Evolutionary conservation across 2,113 vertebrate species (phyloP).

Genomic region (Gallinago jamesoni): DNA sequence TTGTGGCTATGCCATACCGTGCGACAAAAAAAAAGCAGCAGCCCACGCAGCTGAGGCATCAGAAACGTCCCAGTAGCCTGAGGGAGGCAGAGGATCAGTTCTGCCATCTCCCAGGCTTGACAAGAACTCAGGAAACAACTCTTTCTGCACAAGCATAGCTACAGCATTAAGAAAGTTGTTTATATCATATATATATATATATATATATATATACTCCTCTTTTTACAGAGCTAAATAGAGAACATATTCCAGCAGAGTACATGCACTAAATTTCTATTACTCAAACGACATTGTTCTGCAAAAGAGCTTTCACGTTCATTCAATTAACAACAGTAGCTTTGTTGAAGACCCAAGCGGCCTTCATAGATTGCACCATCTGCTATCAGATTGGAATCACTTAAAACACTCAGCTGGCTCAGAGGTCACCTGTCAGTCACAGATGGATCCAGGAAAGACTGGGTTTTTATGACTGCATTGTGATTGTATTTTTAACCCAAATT

Average conservation of each 20-base stretch:
- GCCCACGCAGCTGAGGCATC: not conserved
- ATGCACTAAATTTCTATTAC: not conserved
- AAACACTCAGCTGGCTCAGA: not conserved
- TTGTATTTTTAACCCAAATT: not conserved
- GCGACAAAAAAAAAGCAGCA: not conserved
- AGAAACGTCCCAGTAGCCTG: fast-evolving
- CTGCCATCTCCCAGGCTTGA: not conserved
- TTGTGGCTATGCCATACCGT: not conserved
- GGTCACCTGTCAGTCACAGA: not conserved
- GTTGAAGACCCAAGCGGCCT: not conserved
- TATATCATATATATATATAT: fast-evolving
- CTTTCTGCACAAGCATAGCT: not conserved
- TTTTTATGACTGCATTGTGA: not conserved
- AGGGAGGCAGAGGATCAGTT: not conserved
- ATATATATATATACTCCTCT: not conserved
- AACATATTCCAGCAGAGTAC: not conserved
- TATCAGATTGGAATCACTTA: not conserved
- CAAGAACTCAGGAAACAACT: fast-evolving
- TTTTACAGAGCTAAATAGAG: not conserved
- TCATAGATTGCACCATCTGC: not conserved
- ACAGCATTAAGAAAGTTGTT: not conserved
- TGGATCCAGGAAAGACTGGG: not conserved
- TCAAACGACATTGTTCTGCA: not conserved
- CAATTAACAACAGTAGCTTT: not conserved
- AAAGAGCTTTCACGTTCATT: not conserved